phyloP scores from a whole-genome alignment of 2,888 invertebrate species.

The Tanytarsus gracilentus region DNA sequence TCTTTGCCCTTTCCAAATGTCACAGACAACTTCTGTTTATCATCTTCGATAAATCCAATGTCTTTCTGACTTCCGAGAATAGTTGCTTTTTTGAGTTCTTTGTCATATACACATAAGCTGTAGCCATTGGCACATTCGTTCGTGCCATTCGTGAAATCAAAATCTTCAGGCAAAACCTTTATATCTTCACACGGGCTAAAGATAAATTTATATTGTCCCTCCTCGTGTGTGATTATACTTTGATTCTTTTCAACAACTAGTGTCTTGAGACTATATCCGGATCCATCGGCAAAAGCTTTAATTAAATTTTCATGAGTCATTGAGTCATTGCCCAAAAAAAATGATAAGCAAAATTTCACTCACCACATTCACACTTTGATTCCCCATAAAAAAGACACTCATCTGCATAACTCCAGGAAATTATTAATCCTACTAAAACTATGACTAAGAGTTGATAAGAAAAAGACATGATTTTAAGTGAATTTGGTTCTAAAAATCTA shows the following conservation, averaged over 20 bases:
- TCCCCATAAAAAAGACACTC: not conserved
- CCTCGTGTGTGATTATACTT: not conserved
- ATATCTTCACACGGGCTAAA: not conserved
- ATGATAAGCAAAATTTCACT: not conserved
- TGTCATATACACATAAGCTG: not conserved
- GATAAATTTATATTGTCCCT: not conserved
- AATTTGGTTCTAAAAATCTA: too few relatives aligned
- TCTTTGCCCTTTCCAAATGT: not conserved
- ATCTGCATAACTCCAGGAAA: not conserved
- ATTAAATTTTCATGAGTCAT: not conserved
- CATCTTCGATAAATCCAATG: not conserved
- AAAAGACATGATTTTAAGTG: too few relatives aligned
- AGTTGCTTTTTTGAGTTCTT: not conserved
- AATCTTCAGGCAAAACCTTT: not conserved
- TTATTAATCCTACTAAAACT: not conserved
- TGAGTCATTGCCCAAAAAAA: not conserved
- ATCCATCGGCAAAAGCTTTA: not conserved
- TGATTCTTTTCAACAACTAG: not conserved
- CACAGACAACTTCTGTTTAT: not conserved
- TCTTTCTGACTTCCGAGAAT: not conserved
- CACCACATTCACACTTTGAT: slow-evolving; percentile 6
- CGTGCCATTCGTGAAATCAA: not conserved
- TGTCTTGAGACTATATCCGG: not conserved
- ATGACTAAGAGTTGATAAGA: too few relatives aligned
- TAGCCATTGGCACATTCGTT: slow-evolving; percentile 3